Percentiles rank a stretch among this genome's conserved stretches.
These are phyloP conservation scores for Abrostola triplasia DNA, from an alignment of 2,888 invertebrate species.

Conservation along the genomic window DNA sequence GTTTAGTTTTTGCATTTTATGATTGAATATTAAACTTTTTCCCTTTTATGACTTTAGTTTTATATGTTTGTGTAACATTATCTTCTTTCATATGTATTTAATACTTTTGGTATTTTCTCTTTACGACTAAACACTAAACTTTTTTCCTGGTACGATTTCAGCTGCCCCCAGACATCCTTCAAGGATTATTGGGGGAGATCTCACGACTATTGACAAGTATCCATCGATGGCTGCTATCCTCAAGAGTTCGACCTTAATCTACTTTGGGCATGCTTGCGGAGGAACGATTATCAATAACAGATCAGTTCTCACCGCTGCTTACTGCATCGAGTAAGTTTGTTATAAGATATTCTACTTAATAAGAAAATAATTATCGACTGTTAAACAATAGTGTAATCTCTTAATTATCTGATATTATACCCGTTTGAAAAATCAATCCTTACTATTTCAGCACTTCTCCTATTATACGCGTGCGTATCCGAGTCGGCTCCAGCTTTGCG, in stretches of 20 bases:
- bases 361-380: too few species aligned
- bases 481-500: not conserved
- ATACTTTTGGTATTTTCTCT: too few species aligned
- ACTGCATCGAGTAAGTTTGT: constrained; percentile 1
- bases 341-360: too few species aligned
- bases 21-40: not conserved
- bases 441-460: not conserved
- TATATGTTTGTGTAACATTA: too few species aligned
- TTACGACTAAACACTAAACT: too few species aligned
- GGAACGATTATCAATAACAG: not conserved
- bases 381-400: too few species aligned
- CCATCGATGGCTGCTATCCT: not conserved
- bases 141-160: too few species aligned
- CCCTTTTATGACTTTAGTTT: not conserved
- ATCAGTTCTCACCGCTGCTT: not conserved
- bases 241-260: not conserved
- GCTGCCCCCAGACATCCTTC: not conserved
- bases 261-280: not conserved
- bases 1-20: too few species aligned
- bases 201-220: not conserved
- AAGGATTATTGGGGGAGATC: not conserved
- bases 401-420: too few species aligned
- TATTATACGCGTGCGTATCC: not conserved
- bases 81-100: too few species aligned
- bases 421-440: too few species aligned